Base-by-base conservation (phyloP, 1,140 invertebrate genomes). In the Pseudobourletiella spinata region DNA sequence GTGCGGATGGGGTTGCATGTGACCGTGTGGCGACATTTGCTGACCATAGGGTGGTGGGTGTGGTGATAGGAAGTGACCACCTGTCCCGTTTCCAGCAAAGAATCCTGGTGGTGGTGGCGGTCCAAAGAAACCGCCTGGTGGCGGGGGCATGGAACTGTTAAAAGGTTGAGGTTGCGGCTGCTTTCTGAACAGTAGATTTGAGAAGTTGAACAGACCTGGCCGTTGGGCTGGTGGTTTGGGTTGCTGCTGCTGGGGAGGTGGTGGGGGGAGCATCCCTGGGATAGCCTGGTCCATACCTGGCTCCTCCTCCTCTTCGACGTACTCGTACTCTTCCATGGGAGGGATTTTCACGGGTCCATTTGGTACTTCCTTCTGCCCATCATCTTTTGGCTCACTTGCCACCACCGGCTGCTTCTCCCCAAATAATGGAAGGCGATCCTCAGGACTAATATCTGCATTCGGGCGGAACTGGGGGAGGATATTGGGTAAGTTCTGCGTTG, bases 381-480 rank as follows among this genome's bases (percentile, higher is more conserved):
- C 28, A n/a, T 39, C 20, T n/a, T 58, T 26, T 6, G 8, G 6
- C 14, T 18, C 25, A 14, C 26, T 8, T 8, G 3, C 11, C 22
- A 2, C 6, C 15, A 18, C 3, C 48, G 6, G 60, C 32, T 56
- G 60, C 26, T 60, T 57, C 14, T 57, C 59, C n/a, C 62, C 65
- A 44, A 63, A 66, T 1, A 66, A 44, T 16, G 65, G 61, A 1
- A 66, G 29, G 16, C 65, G 2, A n/a, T 64, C 62, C 16, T 62
- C 48, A 22, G 65, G 25, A 26, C 24, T 32, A n/a, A 64, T 42
- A n/a, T 64, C 50, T 2, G 52, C 61, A 35, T 64, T 67, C 3
- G 65, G 65, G 3, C 65, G 50, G 57, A 67, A 67, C 20, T 64
- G 61, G 8, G 65, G 65, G 30, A 67, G 42, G 30, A 67, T 67